Evolutionary conservation across 2,797 vertebrate species (phyloP).

Genomic region (Notolabrus celidotus): DNA sequence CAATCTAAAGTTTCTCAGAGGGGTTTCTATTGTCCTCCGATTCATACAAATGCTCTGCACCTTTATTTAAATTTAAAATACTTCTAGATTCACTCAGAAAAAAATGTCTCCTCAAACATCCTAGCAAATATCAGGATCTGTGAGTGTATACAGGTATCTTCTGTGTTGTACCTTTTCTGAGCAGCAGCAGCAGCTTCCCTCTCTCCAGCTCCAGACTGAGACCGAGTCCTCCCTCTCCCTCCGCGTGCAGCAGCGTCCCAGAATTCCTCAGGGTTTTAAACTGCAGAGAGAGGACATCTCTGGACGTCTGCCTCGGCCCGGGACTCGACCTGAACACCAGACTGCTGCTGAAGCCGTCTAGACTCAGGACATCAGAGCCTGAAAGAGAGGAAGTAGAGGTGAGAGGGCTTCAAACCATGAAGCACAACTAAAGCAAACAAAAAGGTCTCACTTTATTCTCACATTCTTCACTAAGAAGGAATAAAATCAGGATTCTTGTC

Average conservation of each 20-base stretch:
- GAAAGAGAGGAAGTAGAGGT: constrained; percentile 40
- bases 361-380: constrained; percentile 91
- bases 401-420: too few relatives aligned
- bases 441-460: too few relatives aligned
- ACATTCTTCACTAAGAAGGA: too few relatives aligned
- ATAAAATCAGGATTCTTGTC: too few relatives aligned
- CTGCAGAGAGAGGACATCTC: constrained; percentile 90
- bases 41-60: neutral
- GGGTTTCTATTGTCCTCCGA: constrained; percentile 4
- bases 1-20: constrained; percentile 6
- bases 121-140: too few relatives aligned
- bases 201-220: constrained; percentile 88
- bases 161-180: constrained; percentile 91
- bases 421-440: too few relatives aligned
- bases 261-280: constrained; percentile 92
- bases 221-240: constrained; percentile 83
- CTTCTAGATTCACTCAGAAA: neutral
- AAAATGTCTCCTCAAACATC: neutral
- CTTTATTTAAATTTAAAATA: neutral
- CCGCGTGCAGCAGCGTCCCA: constrained; percentile 88
- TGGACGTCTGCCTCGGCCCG: constrained; percentile 74
- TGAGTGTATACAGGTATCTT: too few relatives aligned
- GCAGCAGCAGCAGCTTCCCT: constrained; percentile 89
- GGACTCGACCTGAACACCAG: constrained; percentile 87
- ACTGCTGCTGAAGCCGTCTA: constrained; percentile 86